Conservation (phyloP, 2,113 vertebrate species). For the Mugil cephalus region DNA sequence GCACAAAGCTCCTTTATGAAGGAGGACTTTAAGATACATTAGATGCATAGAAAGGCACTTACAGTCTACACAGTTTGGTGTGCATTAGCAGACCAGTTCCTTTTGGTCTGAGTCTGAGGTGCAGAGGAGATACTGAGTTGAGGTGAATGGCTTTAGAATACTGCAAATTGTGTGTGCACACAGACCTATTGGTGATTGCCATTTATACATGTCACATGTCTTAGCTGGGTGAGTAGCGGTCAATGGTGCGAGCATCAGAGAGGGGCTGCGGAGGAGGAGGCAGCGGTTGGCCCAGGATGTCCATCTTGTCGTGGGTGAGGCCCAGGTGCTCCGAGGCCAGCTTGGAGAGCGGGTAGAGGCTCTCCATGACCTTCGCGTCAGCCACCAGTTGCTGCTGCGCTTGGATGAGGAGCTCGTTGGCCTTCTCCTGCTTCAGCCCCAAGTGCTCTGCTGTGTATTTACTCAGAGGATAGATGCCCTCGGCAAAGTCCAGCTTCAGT, state of each 20-base stretch:
- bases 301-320: slow-evolving; percentile 93
- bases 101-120: slow-evolving; percentile 79
- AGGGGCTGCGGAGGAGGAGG: slow-evolving; percentile 85
- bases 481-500: slow-evolving; percentile 92
- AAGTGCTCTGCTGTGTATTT: slow-evolving; percentile 95
- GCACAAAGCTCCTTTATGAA: slow-evolving; percentile 72
- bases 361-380: slow-evolving; percentile 94
- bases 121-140: slow-evolving; percentile 77
- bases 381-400: slow-evolving; percentile 92
- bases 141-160: slow-evolving; percentile 84
- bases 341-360: slow-evolving; percentile 95
- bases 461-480: slow-evolving; percentile 94
- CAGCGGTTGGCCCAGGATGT: slow-evolving; percentile 88
- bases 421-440: slow-evolving; percentile 95
- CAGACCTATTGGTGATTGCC: slow-evolving; percentile 60
- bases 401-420: slow-evolving; percentile 92
- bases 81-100: slow-evolving; percentile 70
- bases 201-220: slow-evolving; percentile 45
- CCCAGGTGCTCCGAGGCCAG: slow-evolving; percentile 94
- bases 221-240: slow-evolving; percentile 95
- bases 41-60: slow-evolving; percentile 84
- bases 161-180: slow-evolving; percentile 77
- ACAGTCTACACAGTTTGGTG: slow-evolving; percentile 71
- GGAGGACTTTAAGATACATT: slow-evolving; percentile 73
- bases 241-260: slow-evolving; percentile 89